phyloP scores from a whole-genome alignment of 2,113 vertebrate genomes.

The Puffinus mauretanicus region DNA sequence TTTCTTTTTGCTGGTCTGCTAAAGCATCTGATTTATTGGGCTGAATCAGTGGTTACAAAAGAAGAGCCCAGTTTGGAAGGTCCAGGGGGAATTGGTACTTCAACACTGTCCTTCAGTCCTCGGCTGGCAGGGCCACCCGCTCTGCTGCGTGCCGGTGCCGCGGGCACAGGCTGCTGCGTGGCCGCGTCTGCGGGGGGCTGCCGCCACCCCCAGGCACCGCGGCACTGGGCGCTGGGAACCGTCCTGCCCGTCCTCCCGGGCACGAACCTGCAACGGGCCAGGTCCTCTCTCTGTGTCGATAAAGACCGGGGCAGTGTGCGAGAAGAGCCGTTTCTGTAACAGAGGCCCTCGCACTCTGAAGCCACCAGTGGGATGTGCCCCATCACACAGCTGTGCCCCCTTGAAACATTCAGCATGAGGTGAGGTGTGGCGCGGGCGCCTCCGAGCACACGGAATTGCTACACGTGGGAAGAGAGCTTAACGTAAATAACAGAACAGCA shows the following conservation, averaged over 20 bases:
- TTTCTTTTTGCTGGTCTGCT: background rate
- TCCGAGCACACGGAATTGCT: background rate
- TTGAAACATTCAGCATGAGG: background rate
- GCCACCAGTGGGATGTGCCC: background rate
- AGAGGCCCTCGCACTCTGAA: fast-evolving
- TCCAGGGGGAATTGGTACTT: background rate
- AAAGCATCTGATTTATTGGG: background rate
- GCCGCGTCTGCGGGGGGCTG: background rate
- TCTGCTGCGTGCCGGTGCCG: fast-evolving
- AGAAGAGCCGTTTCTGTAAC: background rate
- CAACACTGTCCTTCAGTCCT: background rate
- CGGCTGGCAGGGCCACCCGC: fast-evolving
- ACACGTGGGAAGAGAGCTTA: background rate
- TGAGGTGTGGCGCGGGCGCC: background rate
- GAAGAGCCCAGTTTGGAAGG: background rate
- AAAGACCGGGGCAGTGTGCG: fast-evolving
- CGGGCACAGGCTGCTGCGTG: fast-evolving
- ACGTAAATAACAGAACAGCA: no score
- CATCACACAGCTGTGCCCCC: background rate
- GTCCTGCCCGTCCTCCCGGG: background rate
- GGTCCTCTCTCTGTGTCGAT: background rate
- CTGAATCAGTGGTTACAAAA: background rate
- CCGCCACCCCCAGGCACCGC: background rate
- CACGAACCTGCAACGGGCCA: background rate
- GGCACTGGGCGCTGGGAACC: no score